Conservation (phyloP, 2,797 vertebrate species). For the Danio choprae region DNA sequence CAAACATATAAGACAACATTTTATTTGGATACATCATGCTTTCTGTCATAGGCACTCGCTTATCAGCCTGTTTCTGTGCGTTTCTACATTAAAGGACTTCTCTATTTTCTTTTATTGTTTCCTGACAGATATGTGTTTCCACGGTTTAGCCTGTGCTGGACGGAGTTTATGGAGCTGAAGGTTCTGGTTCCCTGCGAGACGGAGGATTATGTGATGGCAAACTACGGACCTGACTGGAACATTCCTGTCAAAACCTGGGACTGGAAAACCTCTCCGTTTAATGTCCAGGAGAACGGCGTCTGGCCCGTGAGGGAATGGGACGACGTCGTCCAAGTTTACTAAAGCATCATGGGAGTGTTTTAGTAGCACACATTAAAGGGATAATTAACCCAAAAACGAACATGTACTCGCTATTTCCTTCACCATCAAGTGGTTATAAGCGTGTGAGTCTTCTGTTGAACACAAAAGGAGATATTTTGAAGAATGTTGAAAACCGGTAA, state of each 20-base stretch:
- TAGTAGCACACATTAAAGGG: too few species aligned
- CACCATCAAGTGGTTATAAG: too few species aligned
- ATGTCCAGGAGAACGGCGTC: slow-evolving; percentile 88
- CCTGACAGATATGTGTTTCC: slow-evolving; percentile 81
- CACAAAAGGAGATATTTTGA: too few species aligned
- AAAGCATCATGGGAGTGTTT: slow-evolving; percentile 55
- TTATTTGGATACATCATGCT: too few species aligned
- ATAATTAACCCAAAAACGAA: too few species aligned
- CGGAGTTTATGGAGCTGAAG: slow-evolving; percentile 89
- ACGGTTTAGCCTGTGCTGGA: slow-evolving; percentile 85
- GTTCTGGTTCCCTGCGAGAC: slow-evolving; percentile 91
- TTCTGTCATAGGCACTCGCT: too few species aligned
- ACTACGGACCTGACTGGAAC: slow-evolving; percentile 90
- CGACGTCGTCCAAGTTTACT: slow-evolving; percentile 90
- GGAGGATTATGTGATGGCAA: slow-evolving; percentile 86
- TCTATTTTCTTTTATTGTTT: not conserved
- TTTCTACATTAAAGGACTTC: not conserved
- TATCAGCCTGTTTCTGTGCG: too few species aligned
- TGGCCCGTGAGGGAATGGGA: slow-evolving; percentile 90
- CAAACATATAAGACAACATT: too few species aligned
- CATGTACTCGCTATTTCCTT: too few species aligned
- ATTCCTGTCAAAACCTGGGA: slow-evolving; percentile 89
- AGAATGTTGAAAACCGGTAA: too few species aligned
- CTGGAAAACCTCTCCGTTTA: slow-evolving; percentile 92
- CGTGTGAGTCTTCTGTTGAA: too few species aligned